phyloP scores from a whole-genome alignment of 1,140 invertebrate species.

The Drosophila ficusphila region DNA sequence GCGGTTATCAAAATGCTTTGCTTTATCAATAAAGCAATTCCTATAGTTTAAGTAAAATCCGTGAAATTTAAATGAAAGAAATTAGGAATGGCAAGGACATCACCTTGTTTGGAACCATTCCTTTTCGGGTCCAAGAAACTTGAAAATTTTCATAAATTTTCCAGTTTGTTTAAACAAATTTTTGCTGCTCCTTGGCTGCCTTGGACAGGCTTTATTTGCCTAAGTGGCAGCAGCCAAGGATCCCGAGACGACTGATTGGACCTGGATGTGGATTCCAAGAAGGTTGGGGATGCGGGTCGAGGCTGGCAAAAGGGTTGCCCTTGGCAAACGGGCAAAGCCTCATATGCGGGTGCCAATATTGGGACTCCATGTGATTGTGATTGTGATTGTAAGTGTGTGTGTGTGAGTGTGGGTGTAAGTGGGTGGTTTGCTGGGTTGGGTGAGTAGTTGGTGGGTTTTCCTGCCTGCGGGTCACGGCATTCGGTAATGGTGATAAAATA shows the following conservation, averaged over 20 bases:
- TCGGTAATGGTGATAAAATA: conserved; percentile 82
- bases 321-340: conserved; percentile 29
- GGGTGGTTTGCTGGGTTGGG: not conserved
- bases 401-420: no score
- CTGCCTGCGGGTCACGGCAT: conserved; percentile 67
- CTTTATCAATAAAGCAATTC: no score
- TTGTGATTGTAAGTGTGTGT: no score
- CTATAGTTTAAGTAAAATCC: no score
- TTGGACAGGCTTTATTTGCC: conserved; percentile 70
- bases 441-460: not conserved
- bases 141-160: conserved; percentile 77
- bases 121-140: conserved; percentile 17
- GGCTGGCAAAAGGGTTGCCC: conserved; percentile 44
- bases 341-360: conserved; percentile 67
- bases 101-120: not conserved
- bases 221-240: conserved; percentile 55
- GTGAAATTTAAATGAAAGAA: no score
- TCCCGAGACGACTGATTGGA: conserved; percentile 60
- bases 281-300: conserved; percentile 23
- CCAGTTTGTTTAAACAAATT: conserved; percentile 76
- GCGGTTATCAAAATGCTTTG: no score
- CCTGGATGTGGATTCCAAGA: conserved; percentile 9
- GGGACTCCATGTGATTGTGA: conserved; percentile 28
- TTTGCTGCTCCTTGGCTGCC: conserved; percentile 6
- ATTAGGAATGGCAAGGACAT: no score